These are phyloP conservation scores for Sceloporus tristichus DNA, from an alignment of 2,113 vertebrate species.

Conservation along the genomic window DNA sequence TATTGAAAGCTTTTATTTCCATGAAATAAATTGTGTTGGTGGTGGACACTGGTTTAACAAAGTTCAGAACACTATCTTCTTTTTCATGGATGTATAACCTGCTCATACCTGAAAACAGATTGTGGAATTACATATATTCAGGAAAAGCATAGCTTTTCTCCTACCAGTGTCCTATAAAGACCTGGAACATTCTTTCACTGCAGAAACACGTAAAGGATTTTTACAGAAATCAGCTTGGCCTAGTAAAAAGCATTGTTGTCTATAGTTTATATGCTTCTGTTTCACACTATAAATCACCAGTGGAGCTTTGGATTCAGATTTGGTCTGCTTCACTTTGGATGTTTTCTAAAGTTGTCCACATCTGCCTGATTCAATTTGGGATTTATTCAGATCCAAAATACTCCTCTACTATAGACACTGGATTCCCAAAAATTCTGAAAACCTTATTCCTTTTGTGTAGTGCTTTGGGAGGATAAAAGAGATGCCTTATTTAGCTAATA, in stretches of 20 bases:
- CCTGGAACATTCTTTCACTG: constrained; percentile 26
- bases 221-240: background rate
- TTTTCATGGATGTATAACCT: background rate
- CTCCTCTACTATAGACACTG: background rate
- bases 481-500: background rate
- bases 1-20: background rate
- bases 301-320: too few species aligned
- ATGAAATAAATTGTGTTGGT: constrained; percentile 23
- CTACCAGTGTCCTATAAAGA: background rate
- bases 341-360: too few species aligned
- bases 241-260: background rate
- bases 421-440: background rate
- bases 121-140: background rate
- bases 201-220: constrained; percentile 15
- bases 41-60: constrained; percentile 11
- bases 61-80: background rate
- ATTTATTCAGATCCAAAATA: too few species aligned
- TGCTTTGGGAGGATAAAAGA: accelerated
- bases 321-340: too few species aligned
- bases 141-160: constrained; percentile 12
- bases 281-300: too few species aligned
- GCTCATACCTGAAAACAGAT: constrained; percentile 3
- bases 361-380: too few species aligned
- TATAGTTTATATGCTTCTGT: too few species aligned
- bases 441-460: accelerated